Base-by-base conservation (phyloP, 2,888 invertebrate species). In the Trachelus troglodyta region DNA sequence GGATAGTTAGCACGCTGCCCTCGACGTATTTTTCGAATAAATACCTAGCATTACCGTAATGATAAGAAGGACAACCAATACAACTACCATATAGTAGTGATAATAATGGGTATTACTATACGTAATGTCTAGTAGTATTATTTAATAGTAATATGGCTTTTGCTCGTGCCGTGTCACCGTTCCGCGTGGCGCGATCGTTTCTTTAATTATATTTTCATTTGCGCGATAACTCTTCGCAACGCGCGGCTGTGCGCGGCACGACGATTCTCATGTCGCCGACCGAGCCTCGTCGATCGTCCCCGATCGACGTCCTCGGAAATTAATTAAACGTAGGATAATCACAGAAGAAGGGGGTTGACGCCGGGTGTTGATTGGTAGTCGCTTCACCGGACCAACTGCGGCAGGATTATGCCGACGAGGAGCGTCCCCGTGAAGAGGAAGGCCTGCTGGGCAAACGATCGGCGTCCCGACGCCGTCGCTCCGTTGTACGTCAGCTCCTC, bases 401-500 rank as follows among this genome's bases (percentile, higher is more conserved):
- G 87, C 80, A 89, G 80, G 75, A 88, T 80, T 81, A 87, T 83
- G 82, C 87, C 85, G 80, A 88, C 84, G 83, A 90, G 81, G 79
- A 90, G 80, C 76, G 89, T 86, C 79, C 87, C 84, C 81, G 87
- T 87, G 83, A 87, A 81, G 82, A 89, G 80, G 78, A 88, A 82
- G 68, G 37, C 68, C 81, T 84, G 79, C 79, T 81, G 79, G 34
- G 37, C 68, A 12, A 37, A 73, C 30, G 74, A 30, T 34, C 34
- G 31, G 78, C 83, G 81, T 73, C 82, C 85, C 78, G 85, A 83
- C 77, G 89, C 86, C 81, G 85, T 87, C 74, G 89, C 89, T 37
- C 93, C 94, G 88, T 94, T 95, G 90, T 96, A 95, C 79, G 97
- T 97, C 89, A 98, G 93, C 93, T 97, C 97, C 92, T 97, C 97